phyloP scores from a whole-genome alignment of 2,888 invertebrate species.

The Ptychoptera albimana region DNA sequence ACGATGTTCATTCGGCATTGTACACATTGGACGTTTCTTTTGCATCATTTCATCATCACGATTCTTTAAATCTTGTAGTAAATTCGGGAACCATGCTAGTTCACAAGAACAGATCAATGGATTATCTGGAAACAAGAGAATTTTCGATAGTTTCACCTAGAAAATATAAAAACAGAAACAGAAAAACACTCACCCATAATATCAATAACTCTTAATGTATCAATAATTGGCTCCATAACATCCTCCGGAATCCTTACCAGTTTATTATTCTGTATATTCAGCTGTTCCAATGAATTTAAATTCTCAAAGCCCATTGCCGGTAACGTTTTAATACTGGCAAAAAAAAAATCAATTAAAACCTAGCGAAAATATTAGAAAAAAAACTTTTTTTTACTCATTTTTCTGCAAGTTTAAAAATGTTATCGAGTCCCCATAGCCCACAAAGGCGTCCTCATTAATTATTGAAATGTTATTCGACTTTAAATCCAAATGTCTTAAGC shows the following conservation, averaged over 20 bases:
- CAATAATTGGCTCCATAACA: conserved; percentile 76
- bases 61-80: conserved; percentile 60
- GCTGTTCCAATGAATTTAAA: conserved; percentile 73
- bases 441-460: conserved; percentile 73
- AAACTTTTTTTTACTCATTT: conserved; percentile 54
- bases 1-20: conserved; percentile 62
- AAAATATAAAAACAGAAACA: background rate
- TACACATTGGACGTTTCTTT: conserved; percentile 70
- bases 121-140: conserved; percentile 47
- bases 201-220: conserved; percentile 72
- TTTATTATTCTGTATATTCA: conserved; percentile 80
- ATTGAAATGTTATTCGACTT: conserved; percentile 74
- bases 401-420: conserved; percentile 87
- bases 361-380: background rate
- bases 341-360: background rate
- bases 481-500: conserved; percentile 74
- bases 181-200: conserved; percentile 54
- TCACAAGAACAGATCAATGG: conserved; percentile 78
- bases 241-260: conserved; percentile 69
- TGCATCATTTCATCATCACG: conserved; percentile 79
- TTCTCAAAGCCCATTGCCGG: conserved; percentile 77
- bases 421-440: conserved; percentile 76
- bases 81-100: conserved; percentile 72
- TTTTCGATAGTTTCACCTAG: background rate
- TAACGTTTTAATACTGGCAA: conserved; percentile 57